Conservation (phyloP, 2,888 invertebrate species). For the Thereva nobilitata region DNA sequence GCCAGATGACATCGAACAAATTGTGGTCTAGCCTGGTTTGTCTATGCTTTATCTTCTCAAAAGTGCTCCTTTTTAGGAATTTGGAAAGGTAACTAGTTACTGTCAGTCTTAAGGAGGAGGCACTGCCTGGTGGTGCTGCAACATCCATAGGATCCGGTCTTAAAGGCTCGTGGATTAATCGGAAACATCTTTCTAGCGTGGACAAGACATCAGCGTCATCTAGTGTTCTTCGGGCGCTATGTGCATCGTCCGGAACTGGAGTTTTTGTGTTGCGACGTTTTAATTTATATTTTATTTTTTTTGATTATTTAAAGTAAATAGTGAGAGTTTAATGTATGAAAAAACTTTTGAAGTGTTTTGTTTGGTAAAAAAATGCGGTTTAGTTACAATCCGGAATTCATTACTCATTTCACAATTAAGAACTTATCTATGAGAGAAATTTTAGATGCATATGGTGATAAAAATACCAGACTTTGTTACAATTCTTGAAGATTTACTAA, state of each 20-base stretch:
- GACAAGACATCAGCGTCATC: conserved; percentile 71
- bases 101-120: conserved; percentile 63
- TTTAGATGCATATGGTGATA: too few species aligned
- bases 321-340: not conserved
- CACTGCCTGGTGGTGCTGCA: conserved; percentile 61
- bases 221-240: conserved; percentile 73
- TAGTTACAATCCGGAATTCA: not conserved
- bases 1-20: conserved; percentile 87
- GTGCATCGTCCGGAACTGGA: conserved; percentile 74
- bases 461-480: too few species aligned
- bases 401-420: not conserved
- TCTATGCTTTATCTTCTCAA: conserved; percentile 74
- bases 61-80: conserved; percentile 73
- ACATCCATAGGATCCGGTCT: conserved; percentile 42
- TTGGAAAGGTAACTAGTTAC: conserved; percentile 69
- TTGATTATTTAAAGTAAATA: not conserved
- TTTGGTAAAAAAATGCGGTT: not conserved
- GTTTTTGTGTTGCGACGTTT: not conserved
- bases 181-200: conserved; percentile 77
- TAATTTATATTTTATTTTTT: not conserved
- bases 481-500: too few species aligned
- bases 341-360: conserved; percentile 29
- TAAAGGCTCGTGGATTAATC: conserved; percentile 66
- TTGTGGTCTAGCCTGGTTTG: conserved; percentile 84
- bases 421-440: too few species aligned